Base-by-base conservation (phyloP, 2,888 invertebrate genomes). In the Lithophane ornitopus region DNA sequence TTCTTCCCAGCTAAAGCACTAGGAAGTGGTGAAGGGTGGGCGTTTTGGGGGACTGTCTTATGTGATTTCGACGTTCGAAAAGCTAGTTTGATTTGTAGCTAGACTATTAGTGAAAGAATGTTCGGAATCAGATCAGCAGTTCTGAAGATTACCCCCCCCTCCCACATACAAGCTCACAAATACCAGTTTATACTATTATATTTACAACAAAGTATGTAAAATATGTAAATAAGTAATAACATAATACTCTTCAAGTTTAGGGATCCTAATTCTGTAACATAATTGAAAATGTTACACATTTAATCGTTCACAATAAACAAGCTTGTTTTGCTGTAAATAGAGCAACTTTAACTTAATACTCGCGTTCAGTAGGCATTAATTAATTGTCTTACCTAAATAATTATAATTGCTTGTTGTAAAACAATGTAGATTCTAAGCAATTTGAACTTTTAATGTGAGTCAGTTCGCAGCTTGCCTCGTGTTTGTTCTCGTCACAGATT, bases 261-360 rank as follows among this genome's bases (percentile, higher is more conserved):
- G 2, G 39, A 77, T 66, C 28, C 61, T 49, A 71, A 71, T 54
- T 66, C 46, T 56, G 3, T 56, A 66, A 78, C 59, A 34, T 54
- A 63, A 76, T 76, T 69, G 70, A 56, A 69, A 76, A 76, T n/a
- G 54, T 28, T 70, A 46, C 70, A 39, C 28, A 34, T 66, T 77
- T 78, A 58, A 58, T 77, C 70, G n/a, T 77, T 77, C 14, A 39
- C 14, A 77, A 52, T 54, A 52, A 54, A 58, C 70, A 76, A 58
- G 56, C 56, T 58, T 73, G 56, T 63, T 69, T 68, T 49, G 41
- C 0, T 52, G 34, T 28, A 56, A 62, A 28, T 49, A 56, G 28
- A 41, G n/a, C 12, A 61, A 61, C n/a, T 71, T 44, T 3, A 71
- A 28, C 54, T 49, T 73, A 46, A 39, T 39, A 59, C 59, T 28